phyloP scores from a whole-genome alignment of 2,797 vertebrate genomes.

The Dryobates pubescens region DNA sequence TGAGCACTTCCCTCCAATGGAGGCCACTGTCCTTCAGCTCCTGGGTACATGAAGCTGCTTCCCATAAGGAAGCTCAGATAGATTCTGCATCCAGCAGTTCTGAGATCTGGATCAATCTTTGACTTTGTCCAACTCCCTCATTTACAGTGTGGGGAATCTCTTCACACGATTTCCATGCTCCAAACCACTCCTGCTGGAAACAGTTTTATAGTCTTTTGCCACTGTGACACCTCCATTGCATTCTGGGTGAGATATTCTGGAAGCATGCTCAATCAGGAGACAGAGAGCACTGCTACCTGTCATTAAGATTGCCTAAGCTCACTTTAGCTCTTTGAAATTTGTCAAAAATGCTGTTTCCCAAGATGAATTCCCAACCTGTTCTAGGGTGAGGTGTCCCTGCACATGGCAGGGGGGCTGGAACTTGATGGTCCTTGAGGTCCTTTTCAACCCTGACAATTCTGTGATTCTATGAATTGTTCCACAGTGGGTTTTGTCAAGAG shows the following conservation, averaged over 20 bases:
- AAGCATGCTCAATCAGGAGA: background rate
- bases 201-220: background rate
- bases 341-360: background rate
- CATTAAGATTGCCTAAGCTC: background rate
- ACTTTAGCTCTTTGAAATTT: background rate
- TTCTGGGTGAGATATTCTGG: background rate
- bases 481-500: background rate
- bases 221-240: background rate
- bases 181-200: background rate
- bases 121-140: background rate
- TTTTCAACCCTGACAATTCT: too few relatives aligned
- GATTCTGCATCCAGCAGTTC: background rate
- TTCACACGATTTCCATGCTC: background rate
- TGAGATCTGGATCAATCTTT: background rate
- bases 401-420: too few relatives aligned
- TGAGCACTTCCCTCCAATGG: background rate
- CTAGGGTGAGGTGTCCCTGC: too few relatives aligned
- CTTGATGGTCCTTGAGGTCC: too few relatives aligned
- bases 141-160: accelerated
- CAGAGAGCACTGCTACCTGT: background rate
- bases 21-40: background rate
- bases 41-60: background rate
- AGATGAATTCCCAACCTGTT: background rate
- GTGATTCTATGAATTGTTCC: background rate
- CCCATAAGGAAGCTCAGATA: background rate